Conservation (phyloP, 2,797 vertebrate genomes). For the Xerus rutilus region DNA sequence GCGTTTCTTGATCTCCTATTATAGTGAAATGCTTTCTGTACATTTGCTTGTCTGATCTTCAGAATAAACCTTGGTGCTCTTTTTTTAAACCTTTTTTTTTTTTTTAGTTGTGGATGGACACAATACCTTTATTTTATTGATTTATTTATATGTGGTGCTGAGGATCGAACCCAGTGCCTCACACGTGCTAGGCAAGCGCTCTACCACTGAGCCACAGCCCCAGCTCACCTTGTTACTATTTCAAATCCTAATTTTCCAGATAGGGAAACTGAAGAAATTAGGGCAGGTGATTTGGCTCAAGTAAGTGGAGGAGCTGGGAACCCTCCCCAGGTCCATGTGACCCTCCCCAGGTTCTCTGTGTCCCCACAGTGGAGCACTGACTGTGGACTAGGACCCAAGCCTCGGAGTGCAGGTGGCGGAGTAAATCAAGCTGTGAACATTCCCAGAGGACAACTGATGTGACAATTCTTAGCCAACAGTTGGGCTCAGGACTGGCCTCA, state of each 20-base stretch:
- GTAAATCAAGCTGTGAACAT: neutral
- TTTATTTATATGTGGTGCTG: too few species aligned
- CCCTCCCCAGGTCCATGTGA: neutral
- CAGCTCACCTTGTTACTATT: neutral
- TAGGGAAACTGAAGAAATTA: neutral
- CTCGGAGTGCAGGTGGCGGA: too few species aligned
- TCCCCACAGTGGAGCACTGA: neutral
- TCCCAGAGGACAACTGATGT: neutral
- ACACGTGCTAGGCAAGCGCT: neutral
- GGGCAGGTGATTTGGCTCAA: neutral
- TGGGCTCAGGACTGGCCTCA: neutral
- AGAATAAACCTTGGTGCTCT: neutral
- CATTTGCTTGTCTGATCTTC: neutral
- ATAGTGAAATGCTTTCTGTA: neutral
- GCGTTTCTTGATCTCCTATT: neutral
- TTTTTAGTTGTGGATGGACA: too few species aligned
- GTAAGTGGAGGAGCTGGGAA: neutral
- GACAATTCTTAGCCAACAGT: neutral
- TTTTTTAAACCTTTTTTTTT: too few species aligned
- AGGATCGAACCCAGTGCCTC: too few species aligned
- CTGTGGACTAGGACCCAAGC: neutral
- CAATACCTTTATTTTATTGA: too few species aligned
- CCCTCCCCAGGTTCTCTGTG: neutral
- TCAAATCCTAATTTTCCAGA: neutral
- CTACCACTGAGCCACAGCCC: too few species aligned